A percentile compares a stretch with the other conserved stretches of the same genome.
Conservation (phyloP, 1,140 invertebrate genomes). For the Rhagoletis pomonella region DNA sequence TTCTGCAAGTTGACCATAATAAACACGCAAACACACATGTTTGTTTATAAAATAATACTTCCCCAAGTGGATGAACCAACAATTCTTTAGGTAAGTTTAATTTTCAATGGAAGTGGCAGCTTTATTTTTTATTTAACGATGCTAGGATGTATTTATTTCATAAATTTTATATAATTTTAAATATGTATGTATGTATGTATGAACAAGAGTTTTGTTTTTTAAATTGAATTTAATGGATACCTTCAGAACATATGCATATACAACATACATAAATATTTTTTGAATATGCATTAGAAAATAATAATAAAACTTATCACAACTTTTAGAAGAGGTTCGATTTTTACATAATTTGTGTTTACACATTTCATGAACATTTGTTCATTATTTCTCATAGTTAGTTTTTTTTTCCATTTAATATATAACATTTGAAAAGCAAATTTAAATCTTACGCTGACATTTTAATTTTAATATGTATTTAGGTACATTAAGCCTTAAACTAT, state of each 20-base stretch:
- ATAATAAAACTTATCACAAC: slow-evolving; percentile 39
- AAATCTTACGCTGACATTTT: background rate
- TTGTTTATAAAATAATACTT: too few species aligned
- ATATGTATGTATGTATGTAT: background rate
- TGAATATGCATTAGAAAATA: slow-evolving; percentile 20
- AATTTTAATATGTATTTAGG: slow-evolving; percentile 3
- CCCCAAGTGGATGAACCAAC: background rate
- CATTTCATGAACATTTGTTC: background rate
- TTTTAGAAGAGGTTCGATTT: slow-evolving; percentile 16
- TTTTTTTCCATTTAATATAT: background rate
- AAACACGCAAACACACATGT: too few species aligned
- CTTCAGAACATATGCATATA: background rate
- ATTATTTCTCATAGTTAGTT: background rate
- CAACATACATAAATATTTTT: background rate
- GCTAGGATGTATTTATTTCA: slow-evolving; percentile 4
- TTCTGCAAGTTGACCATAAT: too few species aligned
- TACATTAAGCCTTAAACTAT: slow-evolving; percentile 41
- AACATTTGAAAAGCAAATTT: background rate
- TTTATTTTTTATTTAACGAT: slow-evolving; percentile 20
- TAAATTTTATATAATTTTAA: slow-evolving; percentile 6
- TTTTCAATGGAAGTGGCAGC: slow-evolving; percentile 6
- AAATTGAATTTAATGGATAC: slow-evolving; percentile 25
- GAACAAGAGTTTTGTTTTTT: slow-evolving; percentile 3
- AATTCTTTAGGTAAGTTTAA: slow-evolving; percentile 13
- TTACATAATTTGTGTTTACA: background rate